Evolutionary conservation across 2,888 invertebrate genomes (phyloP).

Genomic region (Orchesella flavescens): DNA sequence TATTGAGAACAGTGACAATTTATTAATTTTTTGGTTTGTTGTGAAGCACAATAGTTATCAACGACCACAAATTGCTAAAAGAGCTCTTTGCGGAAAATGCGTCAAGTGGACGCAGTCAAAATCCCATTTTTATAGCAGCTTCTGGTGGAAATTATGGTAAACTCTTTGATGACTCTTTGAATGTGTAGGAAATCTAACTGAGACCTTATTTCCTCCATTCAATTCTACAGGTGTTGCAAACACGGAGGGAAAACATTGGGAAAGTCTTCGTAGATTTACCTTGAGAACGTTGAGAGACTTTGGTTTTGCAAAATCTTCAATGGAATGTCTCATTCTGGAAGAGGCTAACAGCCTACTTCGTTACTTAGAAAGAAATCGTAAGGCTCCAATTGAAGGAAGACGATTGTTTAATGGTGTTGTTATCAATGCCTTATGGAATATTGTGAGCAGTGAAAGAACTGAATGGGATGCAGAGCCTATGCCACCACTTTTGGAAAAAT

Average conservation of each 20-base stretch:
- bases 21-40: too few relatives aligned
- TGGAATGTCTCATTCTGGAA: conserved; percentile 45
- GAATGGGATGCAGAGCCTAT: conserved; percentile 15
- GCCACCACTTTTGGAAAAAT: conserved; percentile 6
- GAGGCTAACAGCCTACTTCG: conserved; percentile 38
- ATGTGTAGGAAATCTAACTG: too few relatives aligned
- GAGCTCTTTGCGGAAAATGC: conserved; percentile 21
- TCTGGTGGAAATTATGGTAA: conserved; percentile 34
- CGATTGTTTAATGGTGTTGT: conserved; percentile 28
- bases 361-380: conserved; percentile 26
- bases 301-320: conserved; percentile 50
- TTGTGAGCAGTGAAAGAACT: conserved; percentile 23
- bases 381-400: conserved; percentile 36
- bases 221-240: conserved; percentile 28
- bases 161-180: too few relatives aligned
- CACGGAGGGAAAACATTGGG: conserved; percentile 57
- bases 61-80: conserved; percentile 39
- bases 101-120: conserved; percentile 29
- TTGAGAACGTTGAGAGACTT: conserved; percentile 49
- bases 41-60: conserved; percentile 39
- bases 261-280: conserved; percentile 49
- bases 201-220: too few relatives aligned
- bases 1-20: too few relatives aligned
- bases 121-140: conserved; percentile 26
- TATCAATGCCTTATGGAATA: conserved; percentile 28